A percentile compares a stretch with the other conserved stretches of the same genome.
phyloP scores from a whole-genome alignment of 2,888 invertebrate genomes.

The Caenorhabditis imperialis region DNA sequence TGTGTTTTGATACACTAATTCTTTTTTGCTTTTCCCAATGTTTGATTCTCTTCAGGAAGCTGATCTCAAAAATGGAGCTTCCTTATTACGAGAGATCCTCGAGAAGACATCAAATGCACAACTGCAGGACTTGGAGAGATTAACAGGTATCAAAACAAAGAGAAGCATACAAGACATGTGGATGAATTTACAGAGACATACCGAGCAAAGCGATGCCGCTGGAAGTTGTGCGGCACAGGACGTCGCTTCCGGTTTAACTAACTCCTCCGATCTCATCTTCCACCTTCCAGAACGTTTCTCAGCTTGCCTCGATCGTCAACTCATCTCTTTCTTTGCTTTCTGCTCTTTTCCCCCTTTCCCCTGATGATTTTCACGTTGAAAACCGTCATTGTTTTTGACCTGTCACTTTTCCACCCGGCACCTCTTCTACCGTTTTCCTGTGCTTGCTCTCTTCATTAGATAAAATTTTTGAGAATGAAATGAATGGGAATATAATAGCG shows the following conservation, averaged over 20 bases:
- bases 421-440: conserved; percentile 11
- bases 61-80: conserved; percentile 38
- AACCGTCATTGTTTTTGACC: conserved; percentile 11
- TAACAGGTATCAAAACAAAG: conserved; percentile 30
- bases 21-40: too few relatives aligned
- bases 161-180: background rate
- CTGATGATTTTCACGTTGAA: background rate
- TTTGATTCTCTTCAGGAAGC: conserved; percentile 44
- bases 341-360: background rate
- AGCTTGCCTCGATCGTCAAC: conserved; percentile 8
- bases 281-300: conserved; percentile 9
- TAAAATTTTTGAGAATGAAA: conserved; percentile 41
- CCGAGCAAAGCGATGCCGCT: conserved; percentile 65
- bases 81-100: conserved; percentile 44
- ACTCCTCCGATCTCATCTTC: conserved; percentile 27
- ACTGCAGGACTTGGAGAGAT: conserved; percentile 44
- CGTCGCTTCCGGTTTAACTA: conserved; percentile 62
- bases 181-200: conserved; percentile 40
- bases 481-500: background rate
- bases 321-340: conserved; percentile 8
- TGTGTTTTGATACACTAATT: too few relatives aligned
- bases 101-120: conserved; percentile 38
- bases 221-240: conserved; percentile 69
- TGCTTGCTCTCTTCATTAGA: conserved; percentile 43
- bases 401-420: background rate